Evolutionary conservation across 2,113 vertebrate genomes (phyloP), one percentile per base, ranked within the genome.

Genomic region (Hystrix cristata): DNA sequence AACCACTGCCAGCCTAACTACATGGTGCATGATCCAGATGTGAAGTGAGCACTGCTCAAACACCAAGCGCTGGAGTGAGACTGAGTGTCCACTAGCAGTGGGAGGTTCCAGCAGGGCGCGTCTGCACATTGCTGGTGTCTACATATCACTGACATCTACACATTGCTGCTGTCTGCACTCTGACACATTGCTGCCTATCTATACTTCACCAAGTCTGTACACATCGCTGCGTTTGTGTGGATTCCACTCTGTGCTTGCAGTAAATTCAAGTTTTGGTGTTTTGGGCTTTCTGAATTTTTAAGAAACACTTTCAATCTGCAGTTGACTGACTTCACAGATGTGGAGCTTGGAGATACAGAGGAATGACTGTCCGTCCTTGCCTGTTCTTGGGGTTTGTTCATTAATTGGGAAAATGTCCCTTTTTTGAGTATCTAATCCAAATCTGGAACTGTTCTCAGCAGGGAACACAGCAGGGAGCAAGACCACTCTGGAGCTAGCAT

Each of bases 391-490:
- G 27, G 81, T 64, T 80, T 60, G 55, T 74, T 90, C 18, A 43
- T n/a, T 55, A 88, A 51, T 59, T 43, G 67, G 53, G 88, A 95
- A 79, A 79, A 72, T 80, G 29, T 11, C 34, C 21, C 38, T 21
- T 23, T 43, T 89, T 25, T 34, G 72, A 84, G 6, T 60, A 21
- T 51, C 62, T 53, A 31, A 65, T 29, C 60, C 34, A 34, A 38
- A 62, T 64, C 29, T 3, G 19, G 29, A 83, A 51, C 11, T 25
- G 12, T 76, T 82, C 55, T 95, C 7, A 55, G 43, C 9, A 87
- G 87, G 92, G 43, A 64, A 46, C 25, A 78, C 1, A 84, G 31
- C 10, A 21, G 15, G 29, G 51, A 89, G 38, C 21, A 81, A 60
- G 64, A 46, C 13, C 53, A 80, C n/a, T 0, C 3, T 65, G 23